A percentile compares a stretch with the other conserved stretches of the same genome.
Conservation (phyloP, 2,113 vertebrate genomes). For the Saccopteryx bilineata region DNA sequence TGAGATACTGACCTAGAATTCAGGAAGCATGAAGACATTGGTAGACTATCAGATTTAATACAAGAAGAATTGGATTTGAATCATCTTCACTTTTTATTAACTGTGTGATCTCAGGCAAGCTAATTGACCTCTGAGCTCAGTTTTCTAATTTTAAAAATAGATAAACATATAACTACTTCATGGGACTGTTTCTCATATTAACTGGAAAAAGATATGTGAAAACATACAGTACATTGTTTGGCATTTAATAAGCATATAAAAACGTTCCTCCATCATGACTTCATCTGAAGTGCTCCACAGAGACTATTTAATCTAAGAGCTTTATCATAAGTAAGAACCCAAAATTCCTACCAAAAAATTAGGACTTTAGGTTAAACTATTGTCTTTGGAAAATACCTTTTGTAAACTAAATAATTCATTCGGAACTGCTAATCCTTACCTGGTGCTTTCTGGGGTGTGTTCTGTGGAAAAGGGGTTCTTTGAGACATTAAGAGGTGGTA, state of each 20-base stretch:
- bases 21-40: not conserved
- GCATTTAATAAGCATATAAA: not conserved
- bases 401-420: not conserved
- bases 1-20: not conserved
- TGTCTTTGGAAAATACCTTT: conserved; percentile 27
- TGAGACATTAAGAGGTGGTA: not conserved
- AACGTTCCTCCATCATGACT: not conserved
- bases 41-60: not conserved
- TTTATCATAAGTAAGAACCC: not conserved
- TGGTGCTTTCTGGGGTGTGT: not conserved
- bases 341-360: conserved; percentile 13
- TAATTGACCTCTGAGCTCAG: not conserved
- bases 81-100: not conserved
- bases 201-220: not conserved
- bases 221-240: not conserved
- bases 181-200: not conserved
- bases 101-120: not conserved
- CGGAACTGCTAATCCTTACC: not conserved
- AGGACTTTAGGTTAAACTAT: not conserved
- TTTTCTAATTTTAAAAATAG: conserved; percentile 40
- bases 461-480: not conserved
- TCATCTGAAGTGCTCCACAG: not conserved
- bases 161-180: not conserved
- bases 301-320: not conserved
- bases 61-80: not conserved